Base-by-base conservation (phyloP, 2,797 vertebrate species). In the Eurystomus glaucurus region DNA sequence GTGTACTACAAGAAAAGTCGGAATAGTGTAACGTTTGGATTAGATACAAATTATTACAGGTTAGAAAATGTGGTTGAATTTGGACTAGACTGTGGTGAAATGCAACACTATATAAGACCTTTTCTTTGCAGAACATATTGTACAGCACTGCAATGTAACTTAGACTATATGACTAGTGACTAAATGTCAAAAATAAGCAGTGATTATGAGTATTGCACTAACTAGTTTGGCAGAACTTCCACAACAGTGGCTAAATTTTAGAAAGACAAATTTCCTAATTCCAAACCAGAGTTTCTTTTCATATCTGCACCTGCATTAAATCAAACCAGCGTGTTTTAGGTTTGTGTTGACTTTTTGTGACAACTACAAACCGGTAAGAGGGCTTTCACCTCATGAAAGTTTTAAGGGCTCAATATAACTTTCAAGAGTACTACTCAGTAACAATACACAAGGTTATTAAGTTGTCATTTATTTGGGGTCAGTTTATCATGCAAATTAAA, bases 301-400 rank as follows among this genome's bases (percentile, higher is more conserved):
- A 20, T 23, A 25, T 61, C n/a, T 65, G 6, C n/a, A 41, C 3
- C 21, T 79, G 11, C 4, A 39, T 37, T 83, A 43, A 58, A 66
- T 60, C 33, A 55, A 64, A 39, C 2, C 6, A 33, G 1, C 0
- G 0, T 62, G 12, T 60, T 93, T 84, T n/a, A 37, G 9, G 8
- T 41, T 78, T 86, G 21, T 7, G n/a, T 58, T 82, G 58, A 41
- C 2, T 58, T 57, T 52, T 2, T 46, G 3, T n/a, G 13, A 51
- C 8, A 68, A 10, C 8, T 37, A 26, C 7, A 28, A 6, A 35
- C 10, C 6, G 29, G 2, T 18, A 50, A 20, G 22, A 11, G 20
- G 18, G 1, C 7, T 80, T 65, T 64, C 19, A 25, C 4, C 5
- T 61, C 5, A 33, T 45, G 4, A 62, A 70, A 69, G 1, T 2